These are phyloP conservation scores for Erithacus rubecula DNA, from an alignment of 2,797 vertebrate species.

Conservation along the genomic window DNA sequence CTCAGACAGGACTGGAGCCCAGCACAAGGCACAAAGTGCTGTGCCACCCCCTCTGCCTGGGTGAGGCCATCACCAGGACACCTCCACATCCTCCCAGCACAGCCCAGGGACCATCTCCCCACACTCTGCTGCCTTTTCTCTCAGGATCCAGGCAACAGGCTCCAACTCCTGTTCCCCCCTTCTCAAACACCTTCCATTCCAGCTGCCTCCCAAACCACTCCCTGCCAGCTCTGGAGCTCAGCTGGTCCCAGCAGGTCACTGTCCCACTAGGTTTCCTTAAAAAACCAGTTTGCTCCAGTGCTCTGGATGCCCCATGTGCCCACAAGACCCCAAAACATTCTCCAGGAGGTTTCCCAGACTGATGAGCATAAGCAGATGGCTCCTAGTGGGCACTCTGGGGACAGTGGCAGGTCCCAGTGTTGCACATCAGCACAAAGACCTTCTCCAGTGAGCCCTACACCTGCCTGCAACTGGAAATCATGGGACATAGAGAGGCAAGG, in stretches of 20 bases:
- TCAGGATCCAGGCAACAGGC: background rate
- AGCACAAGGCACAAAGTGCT: background rate
- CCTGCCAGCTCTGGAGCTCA: background rate
- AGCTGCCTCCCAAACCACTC: background rate
- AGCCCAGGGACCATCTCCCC: background rate
- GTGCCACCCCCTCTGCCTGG: background rate
- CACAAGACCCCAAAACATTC: background rate
- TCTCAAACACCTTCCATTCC: accelerated
- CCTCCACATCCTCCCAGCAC: background rate
- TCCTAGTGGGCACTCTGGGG: background rate
- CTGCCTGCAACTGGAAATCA: background rate
- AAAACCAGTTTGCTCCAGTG: background rate
- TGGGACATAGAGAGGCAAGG: background rate
- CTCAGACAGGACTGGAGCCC: background rate
- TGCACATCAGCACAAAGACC: background rate
- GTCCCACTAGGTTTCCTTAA: background rate
- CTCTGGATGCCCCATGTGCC: background rate
- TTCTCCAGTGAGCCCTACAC: background rate
- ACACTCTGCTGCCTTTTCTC: background rate
- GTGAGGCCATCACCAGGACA: background rate
- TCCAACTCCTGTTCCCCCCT: background rate
- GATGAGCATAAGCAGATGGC: background rate
- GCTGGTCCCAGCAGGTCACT: background rate
- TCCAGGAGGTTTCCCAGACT: background rate
- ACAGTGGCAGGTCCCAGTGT: background rate